Conservation (phyloP, 2,113 vertebrate genomes). For the Otis tarda region DNA sequence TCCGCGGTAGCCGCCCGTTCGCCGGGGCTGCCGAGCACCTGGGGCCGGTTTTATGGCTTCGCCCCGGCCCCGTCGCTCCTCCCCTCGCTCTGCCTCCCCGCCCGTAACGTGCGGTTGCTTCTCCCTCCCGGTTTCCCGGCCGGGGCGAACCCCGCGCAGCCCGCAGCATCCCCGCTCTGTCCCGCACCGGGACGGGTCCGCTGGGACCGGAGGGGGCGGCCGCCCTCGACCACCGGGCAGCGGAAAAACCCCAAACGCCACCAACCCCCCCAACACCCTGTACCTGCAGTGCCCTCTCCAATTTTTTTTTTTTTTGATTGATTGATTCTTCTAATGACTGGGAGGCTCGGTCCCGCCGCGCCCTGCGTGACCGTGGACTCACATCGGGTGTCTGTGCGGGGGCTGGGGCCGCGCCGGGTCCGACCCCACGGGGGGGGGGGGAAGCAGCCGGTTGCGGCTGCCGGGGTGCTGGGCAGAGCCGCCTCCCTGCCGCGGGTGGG, state of each 20-base stretch:
- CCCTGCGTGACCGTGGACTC: not conserved
- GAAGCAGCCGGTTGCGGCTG: not conserved
- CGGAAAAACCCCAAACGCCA: too few species aligned
- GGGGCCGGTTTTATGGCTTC: constrained; percentile 62
- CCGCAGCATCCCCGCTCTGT: not conserved
- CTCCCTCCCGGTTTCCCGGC: not conserved
- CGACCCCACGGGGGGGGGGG: too few species aligned
- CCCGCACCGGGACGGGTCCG: not conserved
- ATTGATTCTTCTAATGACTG: not conserved
- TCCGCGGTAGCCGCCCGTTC: not conserved
- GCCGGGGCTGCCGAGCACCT: not conserved
- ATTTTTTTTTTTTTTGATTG: not conserved
- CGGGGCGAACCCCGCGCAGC: not conserved
- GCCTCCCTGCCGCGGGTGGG: not conserved
- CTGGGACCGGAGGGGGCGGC: not conserved
- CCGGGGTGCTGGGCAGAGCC: not conserved
- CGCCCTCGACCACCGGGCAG: too few species aligned
- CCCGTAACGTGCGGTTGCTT: not conserved
- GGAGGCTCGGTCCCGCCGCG: not conserved
- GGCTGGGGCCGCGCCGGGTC: too few species aligned
- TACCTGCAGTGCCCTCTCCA: too few species aligned
- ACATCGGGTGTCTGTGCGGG: not conserved
- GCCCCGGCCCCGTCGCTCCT: constrained; percentile 64
- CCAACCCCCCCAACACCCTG: too few species aligned
- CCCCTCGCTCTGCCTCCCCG: constrained; percentile 58